Base-by-base conservation (phyloP, 2,888 invertebrate species). In the Leptopilina syphax region DNA sequence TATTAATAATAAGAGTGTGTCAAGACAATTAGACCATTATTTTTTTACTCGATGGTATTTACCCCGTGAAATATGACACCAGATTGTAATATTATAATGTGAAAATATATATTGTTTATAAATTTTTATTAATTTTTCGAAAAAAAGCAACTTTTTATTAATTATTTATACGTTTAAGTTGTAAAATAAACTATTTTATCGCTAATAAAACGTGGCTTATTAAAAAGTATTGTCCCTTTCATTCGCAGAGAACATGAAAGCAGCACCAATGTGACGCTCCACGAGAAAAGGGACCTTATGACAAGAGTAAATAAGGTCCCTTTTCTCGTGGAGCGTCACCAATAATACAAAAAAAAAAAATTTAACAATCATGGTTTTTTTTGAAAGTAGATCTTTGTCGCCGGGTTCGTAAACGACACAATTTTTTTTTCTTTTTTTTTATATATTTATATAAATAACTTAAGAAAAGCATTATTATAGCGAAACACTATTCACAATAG, bases 101-200 rank as follows among this genome's bases (percentile, higher is more conserved):
- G 80, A 77, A 65, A 78, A 81, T 81, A 24, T 81, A 73, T 57
- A 73, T 73, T 73, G 73, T 73, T 73, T 73, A 73, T 73, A 73
- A 73, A 73, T 54, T 73, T 73, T 73, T 73, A 78, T 80, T 80
- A 82, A 78, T 81, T 80, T 87, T 85, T 84, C 80, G 84, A 85
- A 68, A 50, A 47, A 81, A 84, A 88, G 84, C 86, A 86, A 83
- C 82, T 86, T 88, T 50, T 89, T 89, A 90, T 88, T 88, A 88
- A 90, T 89, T 91, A 90, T 90, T 90, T 89, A 89, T 91, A 90
- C 88, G 88, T 89, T 90, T 91, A 90, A 89, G 88, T 89, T 90
- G 88, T 89, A 90, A 90, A 89, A 90, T 91, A 90, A 88, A 88
- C 86, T 90, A 90, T 91, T 90, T 89, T 90, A 89, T 87, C 87